These are phyloP conservation scores for Rhagophthalmus giganteus DNA, from an alignment of 2,888 invertebrate species.

Conservation along the genomic window DNA sequence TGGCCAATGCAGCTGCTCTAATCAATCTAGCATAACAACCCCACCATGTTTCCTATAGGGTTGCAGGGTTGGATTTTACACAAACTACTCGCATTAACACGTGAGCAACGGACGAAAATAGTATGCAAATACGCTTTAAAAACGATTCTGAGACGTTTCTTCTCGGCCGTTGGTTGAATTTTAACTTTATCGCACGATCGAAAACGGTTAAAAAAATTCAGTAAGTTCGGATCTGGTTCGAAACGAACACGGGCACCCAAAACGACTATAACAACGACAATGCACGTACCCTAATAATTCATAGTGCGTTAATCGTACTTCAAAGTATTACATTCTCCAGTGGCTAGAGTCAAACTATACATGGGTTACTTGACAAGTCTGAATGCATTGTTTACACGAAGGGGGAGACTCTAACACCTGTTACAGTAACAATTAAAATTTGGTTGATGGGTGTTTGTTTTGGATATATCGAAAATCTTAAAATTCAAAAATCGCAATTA, in stretches of 20 bases:
- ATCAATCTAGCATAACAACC: slow-evolving; percentile 56
- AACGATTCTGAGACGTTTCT: too few relatives aligned
- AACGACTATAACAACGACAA: slow-evolving; percentile 20
- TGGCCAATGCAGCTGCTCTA: slow-evolving; percentile 51
- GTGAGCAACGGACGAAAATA: too few relatives aligned
- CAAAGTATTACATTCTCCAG: slow-evolving; percentile 31
- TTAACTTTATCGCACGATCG: too few relatives aligned
- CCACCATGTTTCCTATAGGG: slow-evolving; percentile 40
- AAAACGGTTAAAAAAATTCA: too few relatives aligned
- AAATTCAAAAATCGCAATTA: too few relatives aligned
- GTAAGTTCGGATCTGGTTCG: too few relatives aligned
- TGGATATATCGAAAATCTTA: too few relatives aligned
- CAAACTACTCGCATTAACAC: too few relatives aligned
- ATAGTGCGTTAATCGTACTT: slow-evolving; percentile 31
- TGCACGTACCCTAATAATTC: slow-evolving; percentile 26
- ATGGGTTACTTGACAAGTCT: slow-evolving; percentile 22
- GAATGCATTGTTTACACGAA: slow-evolving; percentile 19
- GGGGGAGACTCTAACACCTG: slow-evolving; percentile 22
- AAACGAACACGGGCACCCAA: too few relatives aligned
- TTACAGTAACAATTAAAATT: background rate
- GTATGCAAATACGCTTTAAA: too few relatives aligned
- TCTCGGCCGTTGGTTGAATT: too few relatives aligned
- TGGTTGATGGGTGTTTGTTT: background rate
- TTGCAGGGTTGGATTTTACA: slow-evolving; percentile 37
- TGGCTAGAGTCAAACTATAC: slow-evolving; percentile 30